Evolutionary conservation across 2,888 invertebrate species (phyloP).

Genomic region (Apoda limacodes): DNA sequence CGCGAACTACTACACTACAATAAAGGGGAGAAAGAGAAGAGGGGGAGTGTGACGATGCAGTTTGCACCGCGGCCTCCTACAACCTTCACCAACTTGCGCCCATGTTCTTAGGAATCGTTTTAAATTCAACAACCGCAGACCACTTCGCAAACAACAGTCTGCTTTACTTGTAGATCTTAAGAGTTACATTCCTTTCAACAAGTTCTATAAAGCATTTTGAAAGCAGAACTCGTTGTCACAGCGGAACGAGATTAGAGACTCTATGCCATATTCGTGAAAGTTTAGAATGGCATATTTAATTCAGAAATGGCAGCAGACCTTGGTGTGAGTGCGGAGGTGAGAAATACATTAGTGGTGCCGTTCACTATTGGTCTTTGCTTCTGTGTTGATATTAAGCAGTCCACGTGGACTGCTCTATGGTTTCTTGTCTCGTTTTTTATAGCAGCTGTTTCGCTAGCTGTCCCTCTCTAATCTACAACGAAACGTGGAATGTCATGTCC

Average conservation of each 20-base stretch:
- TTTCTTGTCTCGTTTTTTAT: constrained; percentile 67
- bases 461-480: constrained; percentile 69
- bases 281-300: constrained; percentile 47
- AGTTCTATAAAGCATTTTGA: constrained; percentile 49
- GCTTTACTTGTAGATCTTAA: constrained; percentile 36
- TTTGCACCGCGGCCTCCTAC: constrained; percentile 67
- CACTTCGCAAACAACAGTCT: constrained; percentile 37
- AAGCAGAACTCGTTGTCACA: constrained; percentile 37
- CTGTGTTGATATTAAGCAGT: constrained; percentile 69
- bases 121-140: constrained; percentile 66
- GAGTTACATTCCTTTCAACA: constrained; percentile 34
- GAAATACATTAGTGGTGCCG: constrained; percentile 71
- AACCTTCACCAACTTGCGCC: constrained; percentile 67
- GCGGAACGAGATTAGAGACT: constrained; percentile 41
- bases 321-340: constrained; percentile 70
- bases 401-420: constrained; percentile 66
- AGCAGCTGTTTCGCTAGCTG: constrained; percentile 53
- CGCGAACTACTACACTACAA: too few relatives aligned
- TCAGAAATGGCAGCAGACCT: constrained; percentile 47
- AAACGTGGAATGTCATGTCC: constrained; percentile 70
- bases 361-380: constrained; percentile 69
- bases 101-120: constrained; percentile 69
- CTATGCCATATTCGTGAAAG: constrained; percentile 38
- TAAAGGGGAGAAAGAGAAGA: constrained; percentile 40
- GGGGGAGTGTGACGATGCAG: constrained; percentile 59